A percentile compares a stretch with the other conserved stretches of the same genome.
Evolutionary conservation across 2,888 invertebrate genomes (phyloP).

Genomic region (Platycheirus albimanus): DNA sequence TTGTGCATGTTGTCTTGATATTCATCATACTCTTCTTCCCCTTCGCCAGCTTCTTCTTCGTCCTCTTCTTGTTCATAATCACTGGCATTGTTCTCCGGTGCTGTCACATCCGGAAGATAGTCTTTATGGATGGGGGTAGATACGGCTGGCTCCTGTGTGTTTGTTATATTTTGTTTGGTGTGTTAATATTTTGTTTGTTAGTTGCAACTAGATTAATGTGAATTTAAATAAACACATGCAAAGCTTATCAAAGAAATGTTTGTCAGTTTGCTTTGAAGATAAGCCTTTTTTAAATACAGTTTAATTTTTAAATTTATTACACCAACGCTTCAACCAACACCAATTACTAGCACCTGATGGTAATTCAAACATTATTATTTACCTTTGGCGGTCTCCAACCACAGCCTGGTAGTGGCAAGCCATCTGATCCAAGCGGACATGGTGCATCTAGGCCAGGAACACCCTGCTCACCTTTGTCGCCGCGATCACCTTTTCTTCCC

Average conservation of each 20-base stretch:
- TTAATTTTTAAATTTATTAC: background rate
- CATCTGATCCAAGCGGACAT: slow-evolving; percentile 98
- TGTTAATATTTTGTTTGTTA: slow-evolving; percentile 50
- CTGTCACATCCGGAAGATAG: slow-evolving; percentile 85
- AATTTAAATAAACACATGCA: slow-evolving; percentile 39
- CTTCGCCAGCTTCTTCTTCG: slow-evolving; percentile 85
- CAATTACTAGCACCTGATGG: too few species aligned
- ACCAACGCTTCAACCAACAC: slow-evolving; percentile 4
- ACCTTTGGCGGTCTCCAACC: slow-evolving; percentile 96
- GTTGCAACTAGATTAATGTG: slow-evolving; percentile 43
- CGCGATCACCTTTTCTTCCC: slow-evolving; percentile 95
- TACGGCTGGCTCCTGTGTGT: slow-evolving; percentile 82
- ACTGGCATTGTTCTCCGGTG: slow-evolving; percentile 85
- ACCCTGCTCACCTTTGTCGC: slow-evolving; percentile 97
- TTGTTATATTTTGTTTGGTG: slow-evolving; percentile 33
- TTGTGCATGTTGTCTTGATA: slow-evolving; percentile 83
- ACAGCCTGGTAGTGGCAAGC: slow-evolving; percentile 97
- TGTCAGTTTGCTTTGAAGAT: slow-evolving; percentile 15
- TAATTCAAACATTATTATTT: slow-evolving; percentile 77
- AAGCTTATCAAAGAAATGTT: slow-evolving; percentile 7
- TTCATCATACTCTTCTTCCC: slow-evolving; percentile 86
- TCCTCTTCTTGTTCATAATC: slow-evolving; percentile 84
- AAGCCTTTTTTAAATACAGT: background rate
- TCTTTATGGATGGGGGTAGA: slow-evolving; percentile 84
- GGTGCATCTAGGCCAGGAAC: slow-evolving; percentile 99